Evolutionary conservation across 2,797 vertebrate genomes (phyloP).

Genomic region (Sylvilagus floridanus): DNA sequence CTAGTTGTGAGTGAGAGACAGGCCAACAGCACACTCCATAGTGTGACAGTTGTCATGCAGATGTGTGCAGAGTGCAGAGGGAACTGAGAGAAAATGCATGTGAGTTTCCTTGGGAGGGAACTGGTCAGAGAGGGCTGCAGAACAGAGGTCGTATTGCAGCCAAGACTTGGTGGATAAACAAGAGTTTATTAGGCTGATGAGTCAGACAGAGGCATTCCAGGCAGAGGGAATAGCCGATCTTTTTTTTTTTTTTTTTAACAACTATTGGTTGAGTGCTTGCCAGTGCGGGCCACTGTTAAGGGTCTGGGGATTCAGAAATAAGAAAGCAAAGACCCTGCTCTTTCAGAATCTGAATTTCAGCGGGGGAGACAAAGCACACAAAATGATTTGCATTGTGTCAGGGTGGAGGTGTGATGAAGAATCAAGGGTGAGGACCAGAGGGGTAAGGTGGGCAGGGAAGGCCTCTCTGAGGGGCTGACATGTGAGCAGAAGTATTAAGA

Average conservation of each 20-base stretch:
- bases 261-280: not conserved
- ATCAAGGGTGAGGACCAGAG: not conserved
- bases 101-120: not conserved
- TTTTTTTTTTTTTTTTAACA: not conserved
- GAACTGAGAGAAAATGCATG: not conserved
- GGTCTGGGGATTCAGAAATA: not conserved
- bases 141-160: not conserved
- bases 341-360: not conserved
- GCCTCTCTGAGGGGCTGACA: too few species aligned
- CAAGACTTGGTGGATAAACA: not conserved
- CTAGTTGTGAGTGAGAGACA: not conserved
- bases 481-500: too few species aligned
- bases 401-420: not conserved
- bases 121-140: not conserved
- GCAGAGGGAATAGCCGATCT: not conserved
- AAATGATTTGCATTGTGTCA: not conserved
- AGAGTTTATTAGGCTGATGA: not conserved
- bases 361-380: not conserved
- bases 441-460: too few species aligned
- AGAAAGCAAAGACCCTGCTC: not conserved
- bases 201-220: not conserved
- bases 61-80: not conserved
- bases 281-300: not conserved
- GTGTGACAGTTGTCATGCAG: not conserved
- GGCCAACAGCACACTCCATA: not conserved